Base-by-base conservation (phyloP, 2,113 vertebrate species). In the Pungitius pungitius region DNA sequence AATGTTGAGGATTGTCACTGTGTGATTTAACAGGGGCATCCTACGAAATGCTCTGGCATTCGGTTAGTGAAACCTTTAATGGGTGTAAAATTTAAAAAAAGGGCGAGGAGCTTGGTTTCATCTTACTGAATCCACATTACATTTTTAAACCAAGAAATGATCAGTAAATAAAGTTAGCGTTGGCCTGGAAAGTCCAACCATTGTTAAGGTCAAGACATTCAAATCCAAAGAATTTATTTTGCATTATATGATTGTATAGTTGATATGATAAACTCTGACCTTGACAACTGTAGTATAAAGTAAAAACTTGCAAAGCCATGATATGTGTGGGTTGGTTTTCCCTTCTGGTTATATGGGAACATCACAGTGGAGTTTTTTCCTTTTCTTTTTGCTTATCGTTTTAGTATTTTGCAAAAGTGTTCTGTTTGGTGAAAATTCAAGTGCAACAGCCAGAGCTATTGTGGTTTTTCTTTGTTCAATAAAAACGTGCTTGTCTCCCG, bases 381-480 rank as follows among this genome's bases (percentile, higher is more conserved):
- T 10, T 74, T 70, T 63, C 8, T 62, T 45, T 66, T 65, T 51
- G 35, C 55, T 62, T 79, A n/a, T 66, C 85, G 76, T 83, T 68
- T 65, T 68, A 57, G 70, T 88, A 66, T 87, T 87, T 68, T 79
- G 74, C 75, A 77, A 84, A 83, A 39, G 52, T 86, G 76, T 85
- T 49, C 63, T 87, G 86, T 90, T 87, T 75, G 84, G 87, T 90
- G 82, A 82, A 84, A 63, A 71, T 73, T 56, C 49, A 85, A 77
- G 75, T 81, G 75, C 77, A 87, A 76, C 64, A 80, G 73, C 51
- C 80, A 78, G n/a, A 82, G 78, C 87, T 86, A 87, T 85, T 88
- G 88, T 91, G 88, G 74, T 83, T 89, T 83, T 83, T 84, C 65
- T 87, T 80, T 85, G 70, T 83, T 89, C 57, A 88, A 91, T 89